Percentiles rank a stretch among this genome's conserved stretches.
Evolutionary conservation across 2,797 vertebrate genomes (phyloP).

Genomic region (Esox masquinongy): DNA sequence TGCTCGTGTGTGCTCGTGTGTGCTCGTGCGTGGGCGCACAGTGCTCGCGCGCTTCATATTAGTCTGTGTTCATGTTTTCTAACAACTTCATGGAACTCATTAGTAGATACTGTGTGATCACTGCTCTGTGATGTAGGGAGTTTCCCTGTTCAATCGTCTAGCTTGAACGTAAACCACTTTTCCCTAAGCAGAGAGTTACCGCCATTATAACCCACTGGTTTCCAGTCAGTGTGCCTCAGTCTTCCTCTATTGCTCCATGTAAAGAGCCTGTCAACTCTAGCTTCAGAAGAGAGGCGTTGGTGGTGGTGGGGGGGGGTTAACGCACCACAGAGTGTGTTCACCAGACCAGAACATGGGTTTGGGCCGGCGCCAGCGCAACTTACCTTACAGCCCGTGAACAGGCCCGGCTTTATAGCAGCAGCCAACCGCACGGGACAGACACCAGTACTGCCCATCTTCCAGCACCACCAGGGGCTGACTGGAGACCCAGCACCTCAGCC

Average conservation of each 20-base stretch:
- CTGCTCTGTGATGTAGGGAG: not conserved
- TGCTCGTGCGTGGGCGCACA: too few species aligned
- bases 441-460: not conserved
- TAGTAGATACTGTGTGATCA: not conserved
- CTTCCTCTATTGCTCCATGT: not conserved
- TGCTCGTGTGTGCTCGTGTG: too few species aligned
- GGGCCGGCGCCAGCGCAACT: slow-evolving; percentile 48
- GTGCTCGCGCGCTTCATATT: too few species aligned
- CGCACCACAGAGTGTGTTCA: slow-evolving; percentile 38
- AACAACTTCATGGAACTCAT: not conserved
- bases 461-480: not conserved
- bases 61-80: not conserved
- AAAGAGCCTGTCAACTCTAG: not conserved
- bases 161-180: not conserved
- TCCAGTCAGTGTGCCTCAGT: slow-evolving; percentile 4
- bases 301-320: slow-evolving; percentile 6
- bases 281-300: slow-evolving; percentile 1
- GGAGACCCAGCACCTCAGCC: too few species aligned
- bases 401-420: not conserved
- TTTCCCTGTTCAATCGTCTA: not conserved
- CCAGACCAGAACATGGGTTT: slow-evolving; percentile 62
- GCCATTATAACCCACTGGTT: not conserved
- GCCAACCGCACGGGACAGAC: not conserved
- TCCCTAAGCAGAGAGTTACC: not conserved
- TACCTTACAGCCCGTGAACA: slow-evolving; percentile 48